Percentiles rank a stretch among this genome's conserved stretches.
phyloP scores from a whole-genome alignment of 1,140 invertebrate genomes.

The Acromyrmex echinatior region DNA sequence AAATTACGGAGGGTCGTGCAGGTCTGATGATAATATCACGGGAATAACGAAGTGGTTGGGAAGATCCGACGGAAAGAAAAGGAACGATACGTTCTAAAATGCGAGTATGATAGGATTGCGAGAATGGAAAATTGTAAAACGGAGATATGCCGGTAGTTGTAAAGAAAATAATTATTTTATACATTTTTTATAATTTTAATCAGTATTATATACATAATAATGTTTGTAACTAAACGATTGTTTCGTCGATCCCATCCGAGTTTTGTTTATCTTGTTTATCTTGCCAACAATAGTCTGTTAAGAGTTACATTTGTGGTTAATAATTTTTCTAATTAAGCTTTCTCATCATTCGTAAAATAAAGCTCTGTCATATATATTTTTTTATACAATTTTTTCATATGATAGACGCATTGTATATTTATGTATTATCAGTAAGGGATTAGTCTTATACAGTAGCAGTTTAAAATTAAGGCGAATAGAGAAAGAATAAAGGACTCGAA shows the following conservation, averaged over 20 bases:
- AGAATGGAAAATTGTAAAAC: constrained; percentile 76
- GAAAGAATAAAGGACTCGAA: not conserved
- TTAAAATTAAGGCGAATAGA: not conserved
- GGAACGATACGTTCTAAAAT: constrained; percentile 31
- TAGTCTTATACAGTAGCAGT: constrained; percentile 2
- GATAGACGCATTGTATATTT: no score
- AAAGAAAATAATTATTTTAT: constrained; percentile 79
- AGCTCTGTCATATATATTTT: no score
- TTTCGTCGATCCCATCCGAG: not conserved
- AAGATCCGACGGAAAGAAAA: constrained; percentile 14
- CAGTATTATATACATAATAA: constrained; percentile 52
- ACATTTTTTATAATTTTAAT: constrained; percentile 63
- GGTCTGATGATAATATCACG: constrained; percentile 21
- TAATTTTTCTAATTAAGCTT: not conserved
- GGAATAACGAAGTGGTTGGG: not conserved
- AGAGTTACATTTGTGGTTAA: not conserved
- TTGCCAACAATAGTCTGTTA: not conserved
- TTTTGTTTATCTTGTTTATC: not conserved
- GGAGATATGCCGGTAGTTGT: constrained; percentile 68
- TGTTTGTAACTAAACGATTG: constrained; percentile 71
- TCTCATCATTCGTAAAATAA: not conserved
- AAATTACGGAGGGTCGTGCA: constrained; percentile 57
- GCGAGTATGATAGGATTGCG: constrained; percentile 64
- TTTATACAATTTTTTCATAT: no score
- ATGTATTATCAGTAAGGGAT: constrained; percentile 27